Evolutionary conservation across 2,113 vertebrate species (phyloP), one percentile per base, ranked within the genome.

Genomic region (Elephas maximus): DNA sequence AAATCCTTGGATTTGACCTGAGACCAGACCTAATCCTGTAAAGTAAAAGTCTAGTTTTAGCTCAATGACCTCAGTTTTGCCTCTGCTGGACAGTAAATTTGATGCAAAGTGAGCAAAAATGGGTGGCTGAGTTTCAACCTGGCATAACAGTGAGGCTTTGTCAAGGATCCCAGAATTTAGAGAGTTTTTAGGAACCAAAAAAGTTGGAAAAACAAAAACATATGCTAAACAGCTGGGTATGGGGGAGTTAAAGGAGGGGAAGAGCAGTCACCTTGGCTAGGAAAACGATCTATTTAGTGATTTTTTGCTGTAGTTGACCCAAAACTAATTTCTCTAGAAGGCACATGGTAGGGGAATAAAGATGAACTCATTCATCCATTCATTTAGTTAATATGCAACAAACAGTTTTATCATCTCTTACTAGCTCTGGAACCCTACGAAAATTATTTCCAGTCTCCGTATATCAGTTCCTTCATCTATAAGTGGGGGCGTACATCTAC

Each of bases 41-140:
- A 94, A 97, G 69, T 45, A 89, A 65, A 94, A 97, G 83, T 92
- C 91, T 92, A 90, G 67, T 96, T 97, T 94, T 77, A 95, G 93
- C 93, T 88, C 17, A 1, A 53, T 97, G 97, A 97, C 96, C 94
- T 97, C 91, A 60, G 37, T 73, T 95, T 96, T 93, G 95, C 98
- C 96, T 97, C 95, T 90, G 84, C 94, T 97, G 97, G 97, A 97
- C 97, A 97, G 94, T 98, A 98, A 98, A 98, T 98, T 94, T 96
- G 96, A 97, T 77, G 94, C 90, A 97, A 93, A 97, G 95, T 93
- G 96, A 98, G 87, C 94, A 96, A 97, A 92, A 87, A 95, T 69
- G 97, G 97, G 97, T 97, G 98, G 97, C 96, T 94, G 95, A 96
- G 93, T 94, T 97, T 95, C 97, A 98, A 97, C 96, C 98, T 98